phyloP scores from a whole-genome alignment of 1,140 invertebrate species.

The Microplitis mediator region DNA sequence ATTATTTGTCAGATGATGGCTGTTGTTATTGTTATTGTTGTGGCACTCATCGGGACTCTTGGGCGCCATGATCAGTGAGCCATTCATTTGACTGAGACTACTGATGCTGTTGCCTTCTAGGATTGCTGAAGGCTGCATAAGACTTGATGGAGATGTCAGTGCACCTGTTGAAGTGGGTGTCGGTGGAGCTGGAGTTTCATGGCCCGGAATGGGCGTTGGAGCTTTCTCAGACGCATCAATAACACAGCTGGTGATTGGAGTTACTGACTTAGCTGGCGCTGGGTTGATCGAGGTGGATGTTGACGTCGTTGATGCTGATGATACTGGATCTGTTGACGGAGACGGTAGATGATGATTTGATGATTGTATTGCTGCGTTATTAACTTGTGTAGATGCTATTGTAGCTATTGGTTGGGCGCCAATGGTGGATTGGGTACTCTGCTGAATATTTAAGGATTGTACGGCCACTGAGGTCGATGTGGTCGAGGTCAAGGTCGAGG shows the following conservation, averaged over 20 bases:
- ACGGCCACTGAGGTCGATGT: conserved; percentile 43
- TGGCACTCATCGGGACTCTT: conserved; percentile 68
- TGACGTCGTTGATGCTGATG: conserved; percentile 41
- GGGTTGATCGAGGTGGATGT: conserved; percentile 24
- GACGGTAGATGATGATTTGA: conserved; percentile 55
- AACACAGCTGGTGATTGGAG: conserved; percentile 50
- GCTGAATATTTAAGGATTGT: conserved; percentile 38
- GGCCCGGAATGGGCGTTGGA: conserved; percentile 54
- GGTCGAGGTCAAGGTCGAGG: conserved; percentile 50
- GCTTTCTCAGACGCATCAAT: conserved; percentile 53
- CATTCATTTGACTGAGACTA: conserved; percentile 33
- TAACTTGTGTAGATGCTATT: not conserved
- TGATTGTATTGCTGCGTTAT: conserved; percentile 24
- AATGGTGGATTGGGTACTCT: conserved; percentile 17
- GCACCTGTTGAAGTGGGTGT: conserved; percentile 56
- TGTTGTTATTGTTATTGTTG: conserved; percentile 63
- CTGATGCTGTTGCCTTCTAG: conserved; percentile 33
- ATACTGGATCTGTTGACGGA: conserved; percentile 59
- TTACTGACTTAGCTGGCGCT: conserved; percentile 53
- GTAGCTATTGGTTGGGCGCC: not conserved
- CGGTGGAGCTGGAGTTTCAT: conserved; percentile 58
- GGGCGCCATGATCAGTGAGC: conserved; percentile 46
- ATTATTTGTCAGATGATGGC: conserved; percentile 44
- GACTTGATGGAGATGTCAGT: conserved; percentile 46
- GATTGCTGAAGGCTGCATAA: conserved; percentile 3